Conservation (phyloP, 2,888 invertebrate genomes). For the Hirtodrosophila histrioides region DNA sequence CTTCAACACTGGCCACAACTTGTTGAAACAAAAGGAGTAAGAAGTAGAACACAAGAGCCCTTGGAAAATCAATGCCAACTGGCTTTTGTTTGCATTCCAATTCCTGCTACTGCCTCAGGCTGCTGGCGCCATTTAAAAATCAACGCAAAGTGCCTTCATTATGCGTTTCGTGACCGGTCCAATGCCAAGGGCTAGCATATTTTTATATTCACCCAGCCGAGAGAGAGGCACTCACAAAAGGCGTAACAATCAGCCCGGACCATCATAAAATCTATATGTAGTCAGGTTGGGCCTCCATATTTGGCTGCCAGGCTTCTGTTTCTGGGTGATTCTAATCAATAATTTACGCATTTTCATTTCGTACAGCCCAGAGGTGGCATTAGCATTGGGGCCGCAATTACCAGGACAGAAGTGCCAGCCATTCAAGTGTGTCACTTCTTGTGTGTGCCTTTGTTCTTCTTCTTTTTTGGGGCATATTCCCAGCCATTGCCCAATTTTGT, state of each 20-base stretch:
- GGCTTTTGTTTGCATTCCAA: conserved; percentile 68
- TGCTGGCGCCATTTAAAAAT: conserved; percentile 70
- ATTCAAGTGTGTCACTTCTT: conserved; percentile 61
- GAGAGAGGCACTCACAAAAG: conserved; percentile 50
- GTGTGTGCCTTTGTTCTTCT: conserved; percentile 17
- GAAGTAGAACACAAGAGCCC: conserved; percentile 23
- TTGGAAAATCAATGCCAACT: conserved; percentile 66
- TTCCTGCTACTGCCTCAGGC: conserved; percentile 32
- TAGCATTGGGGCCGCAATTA: conserved; percentile 72
- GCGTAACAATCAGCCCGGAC: conserved; percentile 63
- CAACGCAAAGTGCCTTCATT: conserved; percentile 78
- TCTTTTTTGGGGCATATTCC: conserved; percentile 19
- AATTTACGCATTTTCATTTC: conserved; percentile 78
- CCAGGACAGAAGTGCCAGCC: conserved; percentile 64
- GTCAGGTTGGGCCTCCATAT: conserved; percentile 21
- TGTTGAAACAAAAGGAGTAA: conserved; percentile 58
- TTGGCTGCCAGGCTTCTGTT: conserved; percentile 27
- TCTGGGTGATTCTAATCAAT: conserved; percentile 77
- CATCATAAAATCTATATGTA: conserved; percentile 44
- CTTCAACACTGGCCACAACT: conserved; percentile 42
- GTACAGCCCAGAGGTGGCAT: conserved; percentile 69
- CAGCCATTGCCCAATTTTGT: conserved; percentile 24
- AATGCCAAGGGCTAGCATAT: conserved; percentile 60
- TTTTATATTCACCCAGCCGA: conserved; percentile 44
- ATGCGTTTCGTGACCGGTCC: conserved; percentile 54